Evolutionary conservation across 35 echinoderm and acorn worm genomes (phyloP), one percentile per base, ranked within the genome.

Genomic region (Stichopus chloronotus): DNA sequence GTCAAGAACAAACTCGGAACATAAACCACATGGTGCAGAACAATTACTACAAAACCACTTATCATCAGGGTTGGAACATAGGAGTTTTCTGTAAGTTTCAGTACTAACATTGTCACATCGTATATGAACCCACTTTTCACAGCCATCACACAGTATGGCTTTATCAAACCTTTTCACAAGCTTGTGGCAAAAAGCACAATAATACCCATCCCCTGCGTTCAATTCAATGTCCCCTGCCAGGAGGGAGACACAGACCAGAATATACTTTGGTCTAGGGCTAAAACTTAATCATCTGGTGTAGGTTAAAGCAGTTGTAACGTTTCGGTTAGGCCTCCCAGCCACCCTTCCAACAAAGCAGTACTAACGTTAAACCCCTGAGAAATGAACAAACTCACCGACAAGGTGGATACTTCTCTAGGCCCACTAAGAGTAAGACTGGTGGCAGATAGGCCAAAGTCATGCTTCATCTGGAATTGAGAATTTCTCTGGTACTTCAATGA

Each of bases 11-110:
- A n/a, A 82, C 79, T 25, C 21, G 79, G 22, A 20, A 43, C 53
- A 7, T 13, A 82, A 24, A n/a, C n/a, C n/a, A n/a, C n/a, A n/a
- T n/a, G n/a, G n/a, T n/a, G n/a, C n/a, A n/a, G n/a, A n/a, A n/a
- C n/a, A 82, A 54, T 82, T 82, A 25, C 22, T 5, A 25, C 79
- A 82, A 13, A 24, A 82, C 79, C 79, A 82, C 79, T 54, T 82
- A n/a, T 43, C 79, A 25, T 25, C 79, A 82, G 79, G 12, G 79
- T 4, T 13, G 14, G 79, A 82, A 25, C 53, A 43, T 25, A 4
- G 4, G 5, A 82, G 53, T 25, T n/a, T n/a, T n/a, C n/a, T n/a
- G n/a, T n/a, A n/a, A n/a, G n/a, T n/a, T n/a, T n/a, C n/a, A n/a
- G n/a, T 24, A 16, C 17, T 43, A 25, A 25, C 53, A 20, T 54